These are phyloP conservation scores for Tethea ocularis DNA, from an alignment of 2,888 invertebrate genomes.

Conservation along the genomic window DNA sequence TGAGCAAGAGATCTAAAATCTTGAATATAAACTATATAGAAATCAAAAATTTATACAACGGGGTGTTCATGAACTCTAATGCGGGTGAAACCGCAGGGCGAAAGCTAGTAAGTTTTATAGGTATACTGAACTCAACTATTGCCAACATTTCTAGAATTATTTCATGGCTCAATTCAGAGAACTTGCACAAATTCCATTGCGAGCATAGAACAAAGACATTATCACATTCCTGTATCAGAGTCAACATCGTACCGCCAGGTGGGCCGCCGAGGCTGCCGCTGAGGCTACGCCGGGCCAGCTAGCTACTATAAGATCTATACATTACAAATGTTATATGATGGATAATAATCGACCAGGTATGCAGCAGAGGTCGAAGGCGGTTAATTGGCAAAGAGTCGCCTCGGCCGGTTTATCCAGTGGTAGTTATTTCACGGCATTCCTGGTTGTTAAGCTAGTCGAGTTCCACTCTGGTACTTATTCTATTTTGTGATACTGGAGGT, in stretches of 20 bases:
- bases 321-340: conserved; percentile 54
- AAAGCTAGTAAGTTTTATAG: too few species aligned
- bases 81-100: too few species aligned
- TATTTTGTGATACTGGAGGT: conserved; percentile 42
- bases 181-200: background rate
- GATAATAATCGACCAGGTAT: conserved; percentile 51
- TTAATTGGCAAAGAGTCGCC: conserved; percentile 78
- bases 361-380: conserved; percentile 74
- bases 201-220: background rate
- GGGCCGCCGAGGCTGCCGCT: conserved; percentile 8
- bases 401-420: conserved; percentile 68
- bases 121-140: too few species aligned
- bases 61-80: too few species aligned
- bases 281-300: conserved; percentile 30
- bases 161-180: background rate
- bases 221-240: background rate
- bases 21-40: too few species aligned
- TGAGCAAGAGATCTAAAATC: too few species aligned
- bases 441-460: conserved; percentile 41
- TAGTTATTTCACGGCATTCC: conserved; percentile 74
- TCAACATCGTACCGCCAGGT: background rate
- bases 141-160: background rate
- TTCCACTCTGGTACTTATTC: conserved; percentile 37
- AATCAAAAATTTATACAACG: too few species aligned
- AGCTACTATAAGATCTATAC: conserved; percentile 54